Conservation (phyloP, 2,113 vertebrate species). For the Pteropus alecto region DNA sequence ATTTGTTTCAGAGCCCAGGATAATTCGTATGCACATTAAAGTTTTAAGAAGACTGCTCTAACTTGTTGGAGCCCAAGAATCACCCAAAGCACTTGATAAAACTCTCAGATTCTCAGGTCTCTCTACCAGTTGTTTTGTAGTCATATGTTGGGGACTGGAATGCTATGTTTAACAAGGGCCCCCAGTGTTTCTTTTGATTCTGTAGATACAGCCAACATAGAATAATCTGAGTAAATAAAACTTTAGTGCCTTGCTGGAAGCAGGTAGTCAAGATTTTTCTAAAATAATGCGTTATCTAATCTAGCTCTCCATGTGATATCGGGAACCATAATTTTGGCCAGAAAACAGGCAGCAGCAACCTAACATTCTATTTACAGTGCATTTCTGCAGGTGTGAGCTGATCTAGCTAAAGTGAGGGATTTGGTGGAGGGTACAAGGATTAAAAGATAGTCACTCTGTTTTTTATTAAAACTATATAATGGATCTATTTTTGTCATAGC, state of each 20-base stretch:
- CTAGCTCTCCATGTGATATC: background rate
- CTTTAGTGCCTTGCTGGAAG: background rate
- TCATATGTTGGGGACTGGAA: background rate
- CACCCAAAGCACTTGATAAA: background rate
- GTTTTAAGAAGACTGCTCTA: background rate
- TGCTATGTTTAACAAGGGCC: background rate
- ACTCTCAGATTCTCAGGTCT: background rate
- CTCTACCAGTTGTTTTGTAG: background rate
- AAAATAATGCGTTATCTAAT: background rate
- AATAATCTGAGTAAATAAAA: conserved; percentile 24
- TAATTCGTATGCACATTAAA: background rate
- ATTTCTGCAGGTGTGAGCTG: background rate
- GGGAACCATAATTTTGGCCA: background rate
- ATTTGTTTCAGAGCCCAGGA: background rate
- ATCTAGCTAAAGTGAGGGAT: background rate
- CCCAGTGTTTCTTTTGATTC: background rate
- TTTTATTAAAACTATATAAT: background rate
- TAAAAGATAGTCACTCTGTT: background rate
- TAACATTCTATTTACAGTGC: background rate
- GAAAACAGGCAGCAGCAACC: background rate
- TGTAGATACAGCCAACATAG: background rate
- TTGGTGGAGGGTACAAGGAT: background rate
- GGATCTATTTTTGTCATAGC: background rate
- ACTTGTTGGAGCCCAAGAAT: background rate
- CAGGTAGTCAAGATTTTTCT: background rate